A percentile compares a stretch with the other conserved stretches of the same genome.
These are phyloP conservation scores for Falcaria lacertinaria DNA, from an alignment of 2,888 invertebrate genomes.

Conservation along the genomic window DNA sequence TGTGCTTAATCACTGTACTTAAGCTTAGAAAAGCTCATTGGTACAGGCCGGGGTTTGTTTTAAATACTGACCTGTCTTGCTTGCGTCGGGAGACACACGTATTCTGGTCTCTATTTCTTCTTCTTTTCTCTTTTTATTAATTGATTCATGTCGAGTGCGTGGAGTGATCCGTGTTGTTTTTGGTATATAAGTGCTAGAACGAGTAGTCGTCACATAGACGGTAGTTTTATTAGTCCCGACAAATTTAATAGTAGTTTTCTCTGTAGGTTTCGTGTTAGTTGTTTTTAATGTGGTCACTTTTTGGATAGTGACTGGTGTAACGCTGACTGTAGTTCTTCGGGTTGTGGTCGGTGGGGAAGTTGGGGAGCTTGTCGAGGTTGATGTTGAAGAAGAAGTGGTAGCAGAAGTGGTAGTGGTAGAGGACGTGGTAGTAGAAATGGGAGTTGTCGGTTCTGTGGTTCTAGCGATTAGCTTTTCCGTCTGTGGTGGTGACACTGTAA, in stretches of 20 bases:
- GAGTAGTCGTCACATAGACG: slow-evolving; percentile 7
- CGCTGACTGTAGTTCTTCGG: slow-evolving; percentile 1
- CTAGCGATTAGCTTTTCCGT: slow-evolving; percentile 43
- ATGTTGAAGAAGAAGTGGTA: slow-evolving; percentile 7
- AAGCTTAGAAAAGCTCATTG: no score
- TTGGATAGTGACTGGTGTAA: slow-evolving; percentile 11
- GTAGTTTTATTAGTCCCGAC: slow-evolving; percentile 9
- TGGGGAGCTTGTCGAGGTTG: slow-evolving; percentile 10
- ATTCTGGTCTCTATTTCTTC: neutral
- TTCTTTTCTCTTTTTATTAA: neutral
- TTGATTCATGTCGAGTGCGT: neutral
- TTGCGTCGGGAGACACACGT: neutral
- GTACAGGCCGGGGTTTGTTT: no score
- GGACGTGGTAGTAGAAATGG: slow-evolving; percentile 16
- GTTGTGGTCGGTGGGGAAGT: slow-evolving; percentile 1
- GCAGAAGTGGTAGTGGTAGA: slow-evolving; percentile 18
- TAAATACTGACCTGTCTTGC: neutral
- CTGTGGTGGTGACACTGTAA: slow-evolving; percentile 26
- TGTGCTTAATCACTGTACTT: no score
- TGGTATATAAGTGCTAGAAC: slow-evolving; percentile 2
- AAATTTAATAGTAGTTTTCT: slow-evolving; percentile 12
- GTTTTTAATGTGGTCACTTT: slow-evolving; percentile 9
- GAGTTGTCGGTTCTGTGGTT: slow-evolving; percentile 18
- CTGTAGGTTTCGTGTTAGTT: slow-evolving; percentile 7
- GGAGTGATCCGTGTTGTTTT: slow-evolving; percentile 6